These are phyloP conservation scores for Pristionchus exspectatus DNA, from an alignment of 2,888 invertebrate genomes.

Conservation along the genomic window DNA sequence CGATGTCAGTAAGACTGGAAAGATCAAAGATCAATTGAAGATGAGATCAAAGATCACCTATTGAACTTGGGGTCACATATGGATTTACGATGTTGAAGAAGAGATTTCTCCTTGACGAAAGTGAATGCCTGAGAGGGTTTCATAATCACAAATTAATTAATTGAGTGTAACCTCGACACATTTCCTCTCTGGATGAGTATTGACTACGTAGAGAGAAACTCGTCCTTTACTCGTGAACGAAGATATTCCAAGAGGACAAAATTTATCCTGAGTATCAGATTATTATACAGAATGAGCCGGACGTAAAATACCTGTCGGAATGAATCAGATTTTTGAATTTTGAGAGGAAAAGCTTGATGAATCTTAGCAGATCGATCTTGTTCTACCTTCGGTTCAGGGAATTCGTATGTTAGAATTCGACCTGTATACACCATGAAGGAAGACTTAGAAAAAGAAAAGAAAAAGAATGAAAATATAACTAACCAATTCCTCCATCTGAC, in stretches of 20 bases:
- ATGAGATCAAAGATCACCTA: conserved; percentile 54
- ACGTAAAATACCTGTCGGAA: not conserved
- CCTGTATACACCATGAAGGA: not conserved
- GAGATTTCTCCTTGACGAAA: conserved; percentile 62
- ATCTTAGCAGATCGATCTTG: not conserved
- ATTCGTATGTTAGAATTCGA: conserved; percentile 38
- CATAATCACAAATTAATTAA: not conserved
- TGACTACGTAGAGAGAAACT: conserved; percentile 70
- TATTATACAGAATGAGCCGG: not conserved
- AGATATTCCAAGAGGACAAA: conserved; percentile 68
- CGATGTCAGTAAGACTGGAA: conserved; percentile 68
- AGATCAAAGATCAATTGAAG: conserved; percentile 22
- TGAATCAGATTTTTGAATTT: conserved; percentile 1
- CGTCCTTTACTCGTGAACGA: conserved; percentile 65
- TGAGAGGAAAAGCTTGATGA: conserved; percentile 46
- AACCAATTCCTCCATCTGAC: conserved; percentile 14
- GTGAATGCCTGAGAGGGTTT: conserved; percentile 63
- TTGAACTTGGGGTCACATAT: conserved; percentile 64
- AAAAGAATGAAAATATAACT: not conserved
- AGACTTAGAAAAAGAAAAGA: not conserved
- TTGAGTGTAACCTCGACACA: conserved; percentile 58
- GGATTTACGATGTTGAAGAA: conserved; percentile 67
- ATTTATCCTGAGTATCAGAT: conserved; percentile 59
- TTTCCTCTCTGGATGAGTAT: conserved; percentile 59
- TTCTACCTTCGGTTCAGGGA: conserved; percentile 3